These are phyloP conservation scores for Gambusia holbrooki DNA, from an alignment of 2,113 vertebrate genomes.

Conservation along the genomic window DNA sequence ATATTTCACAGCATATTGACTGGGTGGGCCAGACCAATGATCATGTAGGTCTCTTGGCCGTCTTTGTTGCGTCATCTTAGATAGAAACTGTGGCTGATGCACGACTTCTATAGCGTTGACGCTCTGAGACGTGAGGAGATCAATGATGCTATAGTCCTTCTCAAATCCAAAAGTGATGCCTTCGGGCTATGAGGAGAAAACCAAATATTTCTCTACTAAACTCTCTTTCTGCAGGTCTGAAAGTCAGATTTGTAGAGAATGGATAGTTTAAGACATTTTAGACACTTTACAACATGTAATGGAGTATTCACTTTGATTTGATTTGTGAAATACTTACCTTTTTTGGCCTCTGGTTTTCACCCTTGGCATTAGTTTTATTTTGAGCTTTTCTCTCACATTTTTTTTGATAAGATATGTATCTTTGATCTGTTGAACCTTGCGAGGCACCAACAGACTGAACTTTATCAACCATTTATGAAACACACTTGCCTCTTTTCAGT, in stretches of 20 bases:
- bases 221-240: not conserved
- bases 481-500: too few species aligned
- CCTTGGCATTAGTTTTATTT: too few species aligned
- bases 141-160: constrained; percentile 25
- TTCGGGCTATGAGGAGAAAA: not conserved
- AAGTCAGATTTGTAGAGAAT: constrained; percentile 4
- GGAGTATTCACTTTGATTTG: not conserved
- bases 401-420: too few species aligned
- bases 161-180: constrained; percentile 14
- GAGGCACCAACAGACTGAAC: not conserved
- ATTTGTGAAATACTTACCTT: not conserved
- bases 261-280: not conserved
- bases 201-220: constrained; percentile 18
- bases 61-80: constrained; percentile 26
- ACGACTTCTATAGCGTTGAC: constrained; percentile 21
- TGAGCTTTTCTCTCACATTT: too few species aligned
- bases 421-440: not conserved
- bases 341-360: not conserved
- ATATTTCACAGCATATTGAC: not conserved
- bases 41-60: constrained; percentile 18
- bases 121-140: constrained; percentile 24
- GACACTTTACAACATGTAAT: too few species aligned
- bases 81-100: constrained; percentile 4
- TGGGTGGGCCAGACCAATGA: not conserved
- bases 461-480: not conserved